Conservation (phyloP, 2,113 vertebrate species). For the Sinocyclocheilus maitianheensis region DNA sequence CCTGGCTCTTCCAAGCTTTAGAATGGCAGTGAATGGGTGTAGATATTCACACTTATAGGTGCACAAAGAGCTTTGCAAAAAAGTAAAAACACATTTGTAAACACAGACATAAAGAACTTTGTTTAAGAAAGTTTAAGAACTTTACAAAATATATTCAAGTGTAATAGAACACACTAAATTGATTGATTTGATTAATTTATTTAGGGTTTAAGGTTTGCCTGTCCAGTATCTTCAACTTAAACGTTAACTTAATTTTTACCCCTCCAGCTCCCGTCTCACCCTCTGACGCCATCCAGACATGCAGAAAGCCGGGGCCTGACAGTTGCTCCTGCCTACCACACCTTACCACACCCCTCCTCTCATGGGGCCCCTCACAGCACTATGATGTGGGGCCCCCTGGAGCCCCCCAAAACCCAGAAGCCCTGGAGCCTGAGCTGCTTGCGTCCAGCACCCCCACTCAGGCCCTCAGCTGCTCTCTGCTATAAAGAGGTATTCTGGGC, state of each 20-base stretch:
- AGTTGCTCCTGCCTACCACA: conserved; percentile 93
- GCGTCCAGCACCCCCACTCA: conserved; percentile 88
- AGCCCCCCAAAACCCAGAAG: conserved; percentile 95
- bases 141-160: not conserved
- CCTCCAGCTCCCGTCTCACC: conserved; percentile 91
- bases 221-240: not conserved
- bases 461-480: conserved; percentile 95
- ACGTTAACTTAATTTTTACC: not conserved
- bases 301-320: conserved; percentile 88
- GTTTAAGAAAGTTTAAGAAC: too few relatives aligned
- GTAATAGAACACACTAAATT: not conserved
- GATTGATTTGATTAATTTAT: not conserved
- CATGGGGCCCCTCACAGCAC: conserved; percentile 91
- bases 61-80: not conserved
- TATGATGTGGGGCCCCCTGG: conserved; percentile 95
- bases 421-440: conserved; percentile 98
- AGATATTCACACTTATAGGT: not conserved
- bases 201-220: not conserved
- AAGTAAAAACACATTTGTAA: not conserved
- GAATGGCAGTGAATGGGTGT: not conserved
- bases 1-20: too few relatives aligned
- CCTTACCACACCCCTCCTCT: conserved; percentile 93
- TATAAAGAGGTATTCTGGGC: conserved; percentile 88
- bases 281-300: conserved; percentile 92
- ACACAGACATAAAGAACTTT: not conserved